Conservation (phyloP, 2,113 vertebrate species). For the Deroptyus accipitrinus region DNA sequence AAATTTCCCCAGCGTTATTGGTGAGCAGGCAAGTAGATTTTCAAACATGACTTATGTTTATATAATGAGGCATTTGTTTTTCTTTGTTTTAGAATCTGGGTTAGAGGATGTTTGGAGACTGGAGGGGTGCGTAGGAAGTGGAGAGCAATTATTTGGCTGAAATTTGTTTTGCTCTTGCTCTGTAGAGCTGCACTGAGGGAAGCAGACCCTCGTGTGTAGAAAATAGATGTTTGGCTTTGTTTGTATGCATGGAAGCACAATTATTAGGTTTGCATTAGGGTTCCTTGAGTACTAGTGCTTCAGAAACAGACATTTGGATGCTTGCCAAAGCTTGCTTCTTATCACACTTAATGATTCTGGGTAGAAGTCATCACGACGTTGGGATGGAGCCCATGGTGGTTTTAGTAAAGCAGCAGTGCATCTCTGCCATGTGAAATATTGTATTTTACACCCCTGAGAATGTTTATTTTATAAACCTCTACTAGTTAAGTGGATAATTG, state of each 20-base stretch:
- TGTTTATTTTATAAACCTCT: neutral
- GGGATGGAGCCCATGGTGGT: neutral
- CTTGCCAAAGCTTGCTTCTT: slow-evolving; percentile 27
- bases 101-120: slow-evolving; percentile 55
- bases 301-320: slow-evolving; percentile 11
- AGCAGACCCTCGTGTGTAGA: neutral
- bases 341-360: slow-evolving; percentile 30
- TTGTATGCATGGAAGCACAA: neutral
- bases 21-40: slow-evolving; percentile 27
- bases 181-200: neutral
- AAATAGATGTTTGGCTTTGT: slow-evolving; percentile 17
- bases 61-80: slow-evolving; percentile 52
- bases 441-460: neutral
- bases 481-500: neutral
- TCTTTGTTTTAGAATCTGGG: slow-evolving; percentile 46
- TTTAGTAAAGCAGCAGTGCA: neutral
- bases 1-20: neutral
- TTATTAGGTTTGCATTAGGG: neutral
- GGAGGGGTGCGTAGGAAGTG: slow-evolving; percentile 27
- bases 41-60: slow-evolving; percentile 32
- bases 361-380: slow-evolving; percentile 43
- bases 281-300: slow-evolving; percentile 51
- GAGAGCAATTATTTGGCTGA: slow-evolving; percentile 31
- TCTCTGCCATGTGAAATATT: neutral
- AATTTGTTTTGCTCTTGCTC: slow-evolving; percentile 26